These are phyloP conservation scores for Dicyrtomina minuta DNA, from an alignment of 2,888 invertebrate genomes.

Conservation along the genomic window DNA sequence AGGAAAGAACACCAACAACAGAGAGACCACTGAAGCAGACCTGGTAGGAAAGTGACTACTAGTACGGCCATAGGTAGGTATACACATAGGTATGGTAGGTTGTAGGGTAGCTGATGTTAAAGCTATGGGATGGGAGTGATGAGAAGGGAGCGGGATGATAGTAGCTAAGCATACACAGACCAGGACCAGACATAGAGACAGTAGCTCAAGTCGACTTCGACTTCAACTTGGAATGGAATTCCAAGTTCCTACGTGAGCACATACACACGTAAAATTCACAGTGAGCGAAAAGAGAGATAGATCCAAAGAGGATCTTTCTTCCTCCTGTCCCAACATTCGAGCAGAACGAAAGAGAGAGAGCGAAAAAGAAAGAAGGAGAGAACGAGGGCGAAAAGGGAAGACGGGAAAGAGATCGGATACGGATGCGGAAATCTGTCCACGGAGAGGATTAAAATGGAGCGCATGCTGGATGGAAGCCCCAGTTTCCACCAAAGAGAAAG, in stretches of 20 bases:
- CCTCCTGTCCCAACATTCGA: no score
- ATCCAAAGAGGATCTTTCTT: no score
- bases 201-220: no score
- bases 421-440: constrained; percentile 32
- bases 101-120: neutral
- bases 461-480: constrained; percentile 13
- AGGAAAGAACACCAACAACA: neutral
- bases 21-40: neutral
- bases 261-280: neutral
- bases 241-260: no score
- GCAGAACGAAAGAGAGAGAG: neutral
- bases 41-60: no score
- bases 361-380: neutral
- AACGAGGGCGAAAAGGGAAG: neutral
- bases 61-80: neutral
- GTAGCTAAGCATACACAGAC: neutral
- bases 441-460: constrained; percentile 28
- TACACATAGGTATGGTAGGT: neutral
- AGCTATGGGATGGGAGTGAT: neutral
- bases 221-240: no score
- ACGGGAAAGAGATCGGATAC: constrained; percentile 8
- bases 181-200: no score
- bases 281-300: neutral
- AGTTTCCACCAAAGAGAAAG: constrained; percentile 5
- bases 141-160: neutral